Percentiles rank a stretch among this genome's conserved stretches.
phyloP scores from a whole-genome alignment of 2,797 vertebrate genomes.

The Jordanella pulchra region DNA sequence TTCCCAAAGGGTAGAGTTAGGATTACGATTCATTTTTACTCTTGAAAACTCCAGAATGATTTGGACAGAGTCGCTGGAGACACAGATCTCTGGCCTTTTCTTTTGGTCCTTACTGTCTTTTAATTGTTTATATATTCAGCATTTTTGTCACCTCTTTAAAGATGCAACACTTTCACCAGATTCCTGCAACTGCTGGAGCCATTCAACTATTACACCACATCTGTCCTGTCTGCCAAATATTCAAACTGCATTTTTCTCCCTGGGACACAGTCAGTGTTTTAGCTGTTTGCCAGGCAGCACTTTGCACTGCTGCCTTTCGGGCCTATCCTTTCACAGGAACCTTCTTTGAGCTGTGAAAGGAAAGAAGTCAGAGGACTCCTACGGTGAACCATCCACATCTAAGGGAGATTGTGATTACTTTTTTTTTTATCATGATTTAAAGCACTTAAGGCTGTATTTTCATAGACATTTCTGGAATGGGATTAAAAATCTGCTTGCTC shows the following conservation, averaged over 20 bases:
- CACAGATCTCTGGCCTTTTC: background rate
- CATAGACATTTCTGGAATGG: conserved; percentile 30
- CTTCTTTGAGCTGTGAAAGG: conserved; percentile 54
- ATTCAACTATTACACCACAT: conserved; percentile 35
- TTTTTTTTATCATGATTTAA: background rate
- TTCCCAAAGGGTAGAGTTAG: background rate
- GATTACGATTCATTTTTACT: background rate
- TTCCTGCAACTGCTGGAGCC: conserved; percentile 30
- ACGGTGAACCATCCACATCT: conserved; percentile 37
- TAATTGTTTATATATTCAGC: background rate
- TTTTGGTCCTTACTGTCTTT: background rate
- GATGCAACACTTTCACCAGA: conserved; percentile 23
- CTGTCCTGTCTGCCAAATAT: conserved; percentile 39
- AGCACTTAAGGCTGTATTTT: conserved; percentile 29
- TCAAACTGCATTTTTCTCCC: conserved; percentile 12
- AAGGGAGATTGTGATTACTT: conserved; percentile 31
- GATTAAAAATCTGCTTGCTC: conserved; percentile 13
- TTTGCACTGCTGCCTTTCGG: conserved; percentile 24
- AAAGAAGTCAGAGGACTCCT: conserved; percentile 45
- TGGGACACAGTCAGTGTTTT: conserved; percentile 35
- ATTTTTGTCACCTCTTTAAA: background rate
- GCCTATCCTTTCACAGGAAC: conserved; percentile 28
- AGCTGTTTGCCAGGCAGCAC: conserved; percentile 53
- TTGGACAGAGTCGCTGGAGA: background rate
- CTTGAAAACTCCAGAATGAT: background rate